Base-by-base conservation (phyloP, 2,888 invertebrate genomes). In the Andrena hattorfiana region DNA sequence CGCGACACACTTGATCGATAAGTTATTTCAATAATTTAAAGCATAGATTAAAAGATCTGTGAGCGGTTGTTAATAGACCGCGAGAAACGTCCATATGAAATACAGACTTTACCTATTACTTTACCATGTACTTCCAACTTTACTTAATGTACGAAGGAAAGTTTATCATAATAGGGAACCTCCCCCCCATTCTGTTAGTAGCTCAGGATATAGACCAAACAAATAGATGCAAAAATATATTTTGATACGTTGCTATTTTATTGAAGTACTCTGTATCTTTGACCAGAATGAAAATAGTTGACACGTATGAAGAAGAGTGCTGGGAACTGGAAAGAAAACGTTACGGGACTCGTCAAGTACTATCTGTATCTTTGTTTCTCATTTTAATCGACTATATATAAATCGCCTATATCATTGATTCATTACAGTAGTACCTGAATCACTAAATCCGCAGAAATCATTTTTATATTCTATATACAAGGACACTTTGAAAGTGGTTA, bases 191-290 rank as follows among this genome's bases (percentile, higher is more conserved):
- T 91, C 79, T 90, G 87, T 90, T 89, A 90, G 86, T 89, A 91
- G 89, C 90, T 92, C 92, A 91, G 88, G 87, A 90, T 90, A 89
- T 90, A 92, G 87, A 92, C 90, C 90, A 90, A 91, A 92, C 91
- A 87, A 70, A 90, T 90, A 91, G 88, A 92, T 89, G 85, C 85
- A 87, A 89, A 90, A 91, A 90, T 92, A 92, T 92, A 92, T 92
- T 92, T 92, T 92, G 91, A 92, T 92, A 92, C 91, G 89, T 92
- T 92, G 84, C 89, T 92, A 89, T 92, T 91, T 92, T 91, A 91
- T 89, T 89, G 82, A 86, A 77, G 84, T 87, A 87, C 80, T 83
- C 82, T 83, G 84, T 84, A 77, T 84, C 83, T 87, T 85, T 76
- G 74, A 86, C 62, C 84, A 88, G 74, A 87, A 86, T 72, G 70